Evolutionary conservation across 2,888 invertebrate species (phyloP).

Genomic region (Eueremaeus valkanovi): DNA sequence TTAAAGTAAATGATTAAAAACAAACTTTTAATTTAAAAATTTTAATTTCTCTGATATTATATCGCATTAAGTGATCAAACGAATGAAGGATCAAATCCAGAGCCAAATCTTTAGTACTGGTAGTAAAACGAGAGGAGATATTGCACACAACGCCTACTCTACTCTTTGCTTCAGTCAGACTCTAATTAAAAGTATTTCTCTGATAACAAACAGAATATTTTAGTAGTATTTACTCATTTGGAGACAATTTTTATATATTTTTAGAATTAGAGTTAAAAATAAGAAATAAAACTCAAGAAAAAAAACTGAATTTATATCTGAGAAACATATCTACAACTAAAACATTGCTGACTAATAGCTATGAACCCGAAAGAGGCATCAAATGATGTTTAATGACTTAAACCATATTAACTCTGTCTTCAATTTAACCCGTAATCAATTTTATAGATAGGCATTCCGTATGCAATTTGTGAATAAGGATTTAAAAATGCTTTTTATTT

Average conservation of each 20-base stretch:
- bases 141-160: conserved; percentile 5
- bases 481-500: neutral
- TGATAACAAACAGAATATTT: too few relatives aligned
- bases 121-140: neutral
- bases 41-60: neutral
- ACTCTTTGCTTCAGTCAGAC: neutral
- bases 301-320: neutral
- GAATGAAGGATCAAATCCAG: neutral
- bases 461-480: neutral
- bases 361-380: neutral
- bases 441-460: neutral
- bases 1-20: neutral
- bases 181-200: too few relatives aligned
- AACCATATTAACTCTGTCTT: neutral
- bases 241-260: neutral
- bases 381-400: neutral
- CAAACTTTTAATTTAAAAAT: neutral
- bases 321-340: neutral
- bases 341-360: neutral
- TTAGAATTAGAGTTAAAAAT: neutral
- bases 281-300: neutral
- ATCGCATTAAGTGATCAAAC: neutral
- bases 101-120: neutral
- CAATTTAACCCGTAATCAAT: neutral
- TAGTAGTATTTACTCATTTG: too few relatives aligned